Base-by-base conservation (phyloP, 1,140 invertebrate genomes). In the Drosophila lini region DNA sequence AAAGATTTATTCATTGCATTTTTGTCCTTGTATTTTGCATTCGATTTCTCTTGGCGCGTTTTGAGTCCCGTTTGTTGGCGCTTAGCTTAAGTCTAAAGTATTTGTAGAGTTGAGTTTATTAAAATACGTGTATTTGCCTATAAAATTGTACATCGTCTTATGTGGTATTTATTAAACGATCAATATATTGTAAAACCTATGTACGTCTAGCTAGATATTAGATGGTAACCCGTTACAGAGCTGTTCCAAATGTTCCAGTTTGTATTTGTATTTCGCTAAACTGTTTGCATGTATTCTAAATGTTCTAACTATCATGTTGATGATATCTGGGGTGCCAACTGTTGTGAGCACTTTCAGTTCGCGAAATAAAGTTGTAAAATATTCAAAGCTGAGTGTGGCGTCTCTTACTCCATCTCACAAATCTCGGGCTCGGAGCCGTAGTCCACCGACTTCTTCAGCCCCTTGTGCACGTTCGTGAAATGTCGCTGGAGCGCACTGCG, bases 401-500 rank as follows among this genome's bases (percentile, higher is more conserved):
- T 32, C 16, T 38, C 19, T 22, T 62, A 88, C 16, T 81, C 74
- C 9, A 31, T 3, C 13, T 82, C 75, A 36, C 50, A 65, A 6
- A 50, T 63, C 56, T 82, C 84, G 5, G 50, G 47, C 5, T 89
- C 84, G 11, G 71, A 58, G 10, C 42, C 28, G 16, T 52, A 45
- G 3, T 76, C 70, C 11, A 53, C 10, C 0, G 32, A 41, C 62
- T 78, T 78, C 32, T 57, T 56, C 41, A 45, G 58, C 5, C 68
- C 28, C 19, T 88, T 88, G 50, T 92, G 91, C 16, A 91, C 74
- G 11, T 71, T 80, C 13, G 52, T 41, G 0, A 85, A 93, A 79
- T 96, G 96, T 31, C 95, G 93, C 42, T 94, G 91, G 31, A 96
- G 89, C 0, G 95, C 95, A 68, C 95, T 96, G 79, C 95, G 95